phyloP scores from a whole-genome alignment of 1,140 invertebrate species.

The Parasteatoda tepidariorum region DNA sequence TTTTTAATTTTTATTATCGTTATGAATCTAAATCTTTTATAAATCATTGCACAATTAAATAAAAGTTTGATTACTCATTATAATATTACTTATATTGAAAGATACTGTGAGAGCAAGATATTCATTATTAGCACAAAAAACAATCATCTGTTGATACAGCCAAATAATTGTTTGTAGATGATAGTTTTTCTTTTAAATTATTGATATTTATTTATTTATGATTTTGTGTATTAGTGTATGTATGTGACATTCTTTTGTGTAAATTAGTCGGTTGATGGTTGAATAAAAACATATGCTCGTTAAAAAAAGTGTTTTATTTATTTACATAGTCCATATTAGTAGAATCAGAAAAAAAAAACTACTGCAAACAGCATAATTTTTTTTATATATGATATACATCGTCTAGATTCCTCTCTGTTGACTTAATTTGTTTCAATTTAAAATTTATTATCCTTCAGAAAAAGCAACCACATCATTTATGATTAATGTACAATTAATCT shows the following conservation, averaged over 20 bases:
- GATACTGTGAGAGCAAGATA: neutral
- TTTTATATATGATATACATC: no score
- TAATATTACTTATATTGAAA: neutral
- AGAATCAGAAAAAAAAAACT: neutral
- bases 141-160: no score
- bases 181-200: neutral
- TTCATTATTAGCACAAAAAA: neutral
- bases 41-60: neutral
- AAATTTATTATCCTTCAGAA: no score
- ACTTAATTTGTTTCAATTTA: no score
- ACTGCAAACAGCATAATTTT: no score
- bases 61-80: neutral
- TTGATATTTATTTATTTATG: neutral
- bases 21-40: neutral
- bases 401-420: no score
- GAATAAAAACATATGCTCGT: neutral
- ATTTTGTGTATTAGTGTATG: neutral
- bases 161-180: no score
- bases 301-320: neutral
- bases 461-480: no score
- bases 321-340: neutral
- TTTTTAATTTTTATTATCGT: no score
- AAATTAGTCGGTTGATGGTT: neutral
- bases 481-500: no score
- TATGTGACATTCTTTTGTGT: neutral